Evolutionary conservation across 2,888 invertebrate species (phyloP).

Genomic region (Coremacera marginata): DNA sequence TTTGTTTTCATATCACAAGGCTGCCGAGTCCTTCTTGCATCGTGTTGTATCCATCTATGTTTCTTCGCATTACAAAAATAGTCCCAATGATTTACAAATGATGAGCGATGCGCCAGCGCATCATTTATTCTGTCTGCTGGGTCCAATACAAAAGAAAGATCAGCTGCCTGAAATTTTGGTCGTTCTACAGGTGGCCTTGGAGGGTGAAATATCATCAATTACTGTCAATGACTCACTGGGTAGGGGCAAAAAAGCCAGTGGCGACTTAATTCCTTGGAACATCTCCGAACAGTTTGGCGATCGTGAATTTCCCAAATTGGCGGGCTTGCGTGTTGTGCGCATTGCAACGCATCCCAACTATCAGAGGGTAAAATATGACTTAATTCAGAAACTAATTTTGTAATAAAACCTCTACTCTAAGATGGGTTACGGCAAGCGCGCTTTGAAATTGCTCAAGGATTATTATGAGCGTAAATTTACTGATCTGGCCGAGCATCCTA

Average conservation of each 20-base stretch:
- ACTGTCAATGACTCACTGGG: constrained; percentile 84
- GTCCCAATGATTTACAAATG: constrained; percentile 98
- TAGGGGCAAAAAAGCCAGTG: constrained; percentile 90
- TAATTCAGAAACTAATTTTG: background rate
- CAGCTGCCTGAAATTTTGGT: constrained; percentile 93
- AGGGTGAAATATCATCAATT: constrained; percentile 77
- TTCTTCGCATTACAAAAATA: constrained; percentile 99
- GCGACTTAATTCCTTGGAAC: constrained; percentile 99
- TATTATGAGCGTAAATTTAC: constrained; percentile 90
- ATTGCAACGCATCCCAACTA: constrained; percentile 99
- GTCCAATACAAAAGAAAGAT: constrained; percentile 82
- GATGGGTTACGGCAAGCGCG: constrained; percentile 97
- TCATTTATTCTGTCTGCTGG: constrained; percentile 93
- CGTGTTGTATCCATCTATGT: constrained; percentile 93
- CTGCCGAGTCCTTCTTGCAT: constrained; percentile 92
- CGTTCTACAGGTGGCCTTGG: constrained; percentile 86
- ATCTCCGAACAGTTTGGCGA: constrained; percentile 97
- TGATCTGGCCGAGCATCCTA: constrained; percentile 74
- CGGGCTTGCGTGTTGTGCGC: constrained; percentile 92
- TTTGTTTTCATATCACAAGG: constrained; percentile 95
- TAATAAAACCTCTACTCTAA: constrained; percentile 62
- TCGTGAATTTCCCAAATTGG: constrained; percentile 88
- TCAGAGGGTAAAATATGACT: constrained; percentile 76
- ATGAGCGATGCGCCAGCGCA: constrained; percentile 99
- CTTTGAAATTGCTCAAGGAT: constrained; percentile 84